Base-by-base conservation (phyloP, 2,113 vertebrate species). In the Nanorana parkeri region DNA sequence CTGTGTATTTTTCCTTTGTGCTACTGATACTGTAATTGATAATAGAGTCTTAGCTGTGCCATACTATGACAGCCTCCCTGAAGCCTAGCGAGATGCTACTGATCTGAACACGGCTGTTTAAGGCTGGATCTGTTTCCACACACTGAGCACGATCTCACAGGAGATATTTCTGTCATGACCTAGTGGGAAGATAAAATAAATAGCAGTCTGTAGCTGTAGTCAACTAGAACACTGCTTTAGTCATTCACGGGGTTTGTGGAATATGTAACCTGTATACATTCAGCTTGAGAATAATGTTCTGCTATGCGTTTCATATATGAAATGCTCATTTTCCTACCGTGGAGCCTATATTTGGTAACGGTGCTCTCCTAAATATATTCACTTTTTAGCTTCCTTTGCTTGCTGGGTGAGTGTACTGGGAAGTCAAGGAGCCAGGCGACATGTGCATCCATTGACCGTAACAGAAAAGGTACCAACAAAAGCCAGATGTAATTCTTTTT, bases 161-260 rank as follows among this genome's bases (percentile, higher is more conserved):
- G 80, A 75, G 69, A 75, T 82, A 74, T 80, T 69, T 67, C 63
- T 80, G 67, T 54, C 78, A 80, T 41, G 67, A 63, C 78, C n/a
- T 64, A 23, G 66, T 71, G 51, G 78, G 68, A 61, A 63, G 56
- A 72, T 72, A 63, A 71, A 61, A 80, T 58, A 71, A 61, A 60
- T 64, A 67, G 63, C 47, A 56, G 63, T 66, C 47, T 21, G 36
- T 67, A 67, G 63, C 19, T 20, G 41, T 19, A 28, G 47, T 54
- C 24, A 67, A 54, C 51, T 71, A 28, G 47, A 76, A 58, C 58
- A 24, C 29, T 7, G 47, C 47, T 78, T 29, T 55, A 78, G 63
- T 67, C 21, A 20, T 55, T 17, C 23, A n/a, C 20, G 2, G 5
- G 61, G 32, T 56, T 36, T 74, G 28, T 41, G 6, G 52, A 23